These are phyloP conservation scores for Pterostichus madidus DNA, from an alignment of 2,888 invertebrate genomes.

Conservation along the genomic window DNA sequence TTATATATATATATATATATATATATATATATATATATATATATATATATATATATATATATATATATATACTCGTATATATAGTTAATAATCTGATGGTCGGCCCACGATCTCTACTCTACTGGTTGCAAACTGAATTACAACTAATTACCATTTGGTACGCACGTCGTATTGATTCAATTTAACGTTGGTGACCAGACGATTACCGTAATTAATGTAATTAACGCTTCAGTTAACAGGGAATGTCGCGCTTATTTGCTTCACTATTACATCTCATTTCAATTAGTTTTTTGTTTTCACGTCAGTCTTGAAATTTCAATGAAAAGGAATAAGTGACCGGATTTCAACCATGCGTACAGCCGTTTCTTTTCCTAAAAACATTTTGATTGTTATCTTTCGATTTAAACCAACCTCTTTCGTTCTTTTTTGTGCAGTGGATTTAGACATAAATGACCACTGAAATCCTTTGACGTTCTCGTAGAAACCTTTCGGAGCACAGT, in stretches of 20 bases:
- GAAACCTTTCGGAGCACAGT: slow-evolving; percentile 3
- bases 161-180: slow-evolving; percentile 63
- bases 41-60: too few relatives aligned
- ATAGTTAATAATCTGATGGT: slow-evolving; percentile 36
- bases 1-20: too few relatives aligned
- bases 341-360: neutral
- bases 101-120: slow-evolving; percentile 2
- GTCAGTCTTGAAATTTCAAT: slow-evolving; percentile 2
- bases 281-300: neutral
- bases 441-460: slow-evolving; percentile 53
- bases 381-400: slow-evolving; percentile 58
- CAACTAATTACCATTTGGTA: slow-evolving; percentile 63
- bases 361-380: slow-evolving; percentile 34
- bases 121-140: slow-evolving; percentile 57
- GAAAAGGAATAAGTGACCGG: slow-evolving; percentile 10
- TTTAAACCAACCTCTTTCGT: slow-evolving; percentile 33
- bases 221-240: slow-evolving; percentile 54
- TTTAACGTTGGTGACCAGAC: slow-evolving; percentile 62
- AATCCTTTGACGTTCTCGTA: slow-evolving; percentile 50
- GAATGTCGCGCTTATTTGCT: slow-evolving; percentile 18
- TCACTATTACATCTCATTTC: slow-evolving; percentile 10
- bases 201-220: slow-evolving; percentile 59
- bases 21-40: too few relatives aligned
- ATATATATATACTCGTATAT: neutral
- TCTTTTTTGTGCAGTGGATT: slow-evolving; percentile 46